These are phyloP conservation scores for Aphelenchoides avenae DNA, from an alignment of 1,140 invertebrate species.

Conservation along the genomic window DNA sequence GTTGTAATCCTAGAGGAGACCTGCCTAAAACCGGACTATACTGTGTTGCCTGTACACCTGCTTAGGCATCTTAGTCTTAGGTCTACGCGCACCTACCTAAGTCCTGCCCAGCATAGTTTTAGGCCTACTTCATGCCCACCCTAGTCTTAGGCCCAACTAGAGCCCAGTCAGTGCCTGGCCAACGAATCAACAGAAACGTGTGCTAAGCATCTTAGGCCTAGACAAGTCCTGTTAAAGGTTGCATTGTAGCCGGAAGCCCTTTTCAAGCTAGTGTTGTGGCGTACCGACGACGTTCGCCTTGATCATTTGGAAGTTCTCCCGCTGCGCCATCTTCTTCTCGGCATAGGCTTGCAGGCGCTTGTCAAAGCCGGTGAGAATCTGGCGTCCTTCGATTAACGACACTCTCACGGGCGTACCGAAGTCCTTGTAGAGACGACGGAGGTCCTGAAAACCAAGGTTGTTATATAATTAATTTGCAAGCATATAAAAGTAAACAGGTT, in stretches of 20 bases:
- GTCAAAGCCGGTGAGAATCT: slow-evolving; percentile 60
- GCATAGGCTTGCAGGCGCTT: slow-evolving; percentile 58
- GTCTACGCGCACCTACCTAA: too few species aligned
- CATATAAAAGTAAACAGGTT: slow-evolving; percentile 7
- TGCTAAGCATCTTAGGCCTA: too few species aligned
- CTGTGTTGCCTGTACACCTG: too few species aligned
- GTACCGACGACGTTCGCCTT: slow-evolving; percentile 59
- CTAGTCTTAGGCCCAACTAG: too few species aligned
- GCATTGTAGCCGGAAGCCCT: neutral
- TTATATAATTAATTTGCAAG: neutral
- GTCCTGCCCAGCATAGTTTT: too few species aligned
- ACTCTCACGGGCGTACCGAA: slow-evolving; percentile 54
- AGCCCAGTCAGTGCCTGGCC: too few species aligned
- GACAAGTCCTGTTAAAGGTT: too few species aligned
- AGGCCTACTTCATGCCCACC: too few species aligned
- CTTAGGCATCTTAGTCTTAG: too few species aligned
- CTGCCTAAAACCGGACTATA: too few species aligned
- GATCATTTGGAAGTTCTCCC: slow-evolving; percentile 55
- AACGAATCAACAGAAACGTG: too few species aligned
- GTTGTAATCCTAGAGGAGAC: too few species aligned
- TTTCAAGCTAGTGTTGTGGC: neutral
- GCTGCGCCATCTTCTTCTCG: slow-evolving; percentile 60
- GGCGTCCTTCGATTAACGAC: slow-evolving; percentile 60
- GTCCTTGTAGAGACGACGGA: slow-evolving; percentile 57
- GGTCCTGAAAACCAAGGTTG: slow-evolving; percentile 46